These are phyloP conservation scores for Lonchura striata DNA, from an alignment of 2,113 vertebrate species.

Conservation along the genomic window DNA sequence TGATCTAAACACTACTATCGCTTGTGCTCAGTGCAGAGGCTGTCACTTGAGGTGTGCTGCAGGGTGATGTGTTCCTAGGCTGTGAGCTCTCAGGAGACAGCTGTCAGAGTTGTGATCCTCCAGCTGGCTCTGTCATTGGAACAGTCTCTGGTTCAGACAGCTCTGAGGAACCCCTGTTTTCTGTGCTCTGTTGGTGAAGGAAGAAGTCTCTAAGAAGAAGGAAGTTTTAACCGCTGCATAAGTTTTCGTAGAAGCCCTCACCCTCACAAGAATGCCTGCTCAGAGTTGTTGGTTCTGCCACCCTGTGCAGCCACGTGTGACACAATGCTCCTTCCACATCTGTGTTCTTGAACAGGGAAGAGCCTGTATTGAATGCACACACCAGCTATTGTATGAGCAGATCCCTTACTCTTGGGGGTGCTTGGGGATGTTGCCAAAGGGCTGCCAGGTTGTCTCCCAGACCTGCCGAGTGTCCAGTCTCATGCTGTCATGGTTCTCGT, in stretches of 20 bases:
- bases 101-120: rapidly evolving
- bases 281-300: background rate
- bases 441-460: rapidly evolving
- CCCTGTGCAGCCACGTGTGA: background rate
- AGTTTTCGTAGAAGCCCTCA: background rate
- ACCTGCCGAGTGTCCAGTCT: rapidly evolving
- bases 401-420: background rate
- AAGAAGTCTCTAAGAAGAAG: background rate
- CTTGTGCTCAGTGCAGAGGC: background rate
- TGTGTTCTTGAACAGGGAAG: rapidly evolving
- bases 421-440: background rate
- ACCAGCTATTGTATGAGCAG: rapidly evolving
- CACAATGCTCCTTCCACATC: rapidly evolving
- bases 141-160: background rate
- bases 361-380: rapidly evolving
- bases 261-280: rapidly evolving
- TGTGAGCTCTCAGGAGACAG: background rate
- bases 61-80: rapidly evolving
- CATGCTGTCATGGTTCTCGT: rapidly evolving
- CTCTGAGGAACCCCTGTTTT: background rate
- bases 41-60: rapidly evolving
- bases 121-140: background rate
- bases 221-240: background rate
- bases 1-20: rapidly evolving
- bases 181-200: background rate